phyloP scores from a whole-genome alignment of 1,140 invertebrate genomes.

The Panulirus ornatus region DNA sequence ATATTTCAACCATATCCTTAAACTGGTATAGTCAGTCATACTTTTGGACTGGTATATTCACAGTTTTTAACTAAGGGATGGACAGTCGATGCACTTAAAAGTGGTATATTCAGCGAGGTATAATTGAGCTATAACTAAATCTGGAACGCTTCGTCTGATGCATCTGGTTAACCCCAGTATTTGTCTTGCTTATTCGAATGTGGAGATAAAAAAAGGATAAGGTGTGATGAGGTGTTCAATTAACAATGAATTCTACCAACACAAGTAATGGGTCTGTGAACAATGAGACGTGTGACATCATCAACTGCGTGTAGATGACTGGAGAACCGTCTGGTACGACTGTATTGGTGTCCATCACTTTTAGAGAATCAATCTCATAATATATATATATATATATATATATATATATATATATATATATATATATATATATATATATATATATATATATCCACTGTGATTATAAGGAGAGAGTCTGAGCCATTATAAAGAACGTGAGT shows the following conservation, averaged over 20 bases:
- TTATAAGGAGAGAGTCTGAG: background rate
- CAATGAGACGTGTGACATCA: background rate
- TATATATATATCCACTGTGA: background rate
- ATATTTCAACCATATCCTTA: background rate
- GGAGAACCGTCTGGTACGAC: background rate
- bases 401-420: too few species aligned
- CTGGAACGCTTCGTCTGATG: background rate
- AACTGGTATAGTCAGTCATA: too few species aligned
- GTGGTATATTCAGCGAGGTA: background rate
- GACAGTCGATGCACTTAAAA: too few species aligned
- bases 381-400: background rate
- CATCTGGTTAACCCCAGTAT: background rate
- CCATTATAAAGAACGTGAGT: background rate
- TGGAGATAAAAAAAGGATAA: background rate
- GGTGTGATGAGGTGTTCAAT: slow-evolving; percentile 13
- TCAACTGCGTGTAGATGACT: background rate
- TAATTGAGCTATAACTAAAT: slow-evolving; percentile 10
- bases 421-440: too few species aligned
- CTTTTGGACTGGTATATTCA: too few species aligned
- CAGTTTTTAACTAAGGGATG: too few species aligned
- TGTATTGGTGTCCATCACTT: too few species aligned
- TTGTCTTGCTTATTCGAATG: background rate
- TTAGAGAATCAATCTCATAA: background rate
- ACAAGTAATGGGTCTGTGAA: background rate
- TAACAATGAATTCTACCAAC: background rate